Evolutionary conservation across 1,140 invertebrate species (phyloP), one percentile per base, ranked within the genome.

Genomic region (Caerostris extrusa): DNA sequence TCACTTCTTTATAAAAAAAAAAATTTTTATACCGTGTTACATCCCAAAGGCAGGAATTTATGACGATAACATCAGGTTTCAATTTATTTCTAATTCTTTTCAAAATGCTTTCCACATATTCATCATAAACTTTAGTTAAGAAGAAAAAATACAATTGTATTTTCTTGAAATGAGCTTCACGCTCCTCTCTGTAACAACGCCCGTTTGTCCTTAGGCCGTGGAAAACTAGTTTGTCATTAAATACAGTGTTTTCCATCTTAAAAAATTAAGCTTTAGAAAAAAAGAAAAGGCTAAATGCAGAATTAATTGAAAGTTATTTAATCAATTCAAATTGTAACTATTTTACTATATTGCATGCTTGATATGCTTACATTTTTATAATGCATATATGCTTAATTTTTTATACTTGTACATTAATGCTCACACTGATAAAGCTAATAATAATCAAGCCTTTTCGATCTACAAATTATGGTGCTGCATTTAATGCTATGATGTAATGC

Each of bases 11-110:
- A 34, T 34, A 34, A 34, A 34, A 34, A 34, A 34, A 34, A 34
- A 34, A 34, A 34, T 1, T 1, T 34, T 34, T 34, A 17, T 83
- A 96, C 96, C 96, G 34, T 34, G 95, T 96, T 2, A 96, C 95
- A 94, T 97, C 96, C 96, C 96, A 97, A 0, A 97, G 93, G 93
- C 96, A 96, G 61, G 96, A 96, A 94, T 96, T 96, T 95, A 97
- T 96, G 12, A 96, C 95, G 3, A 97, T 94, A 5, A 96, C 95
- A 95, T 97, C 96, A 67, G 96, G 96, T 3, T 95, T 95, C 53
- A n/a, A 17, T 5, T 95, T 95, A 6, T 95, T 95, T 7, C 95
- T 85, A 5, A 96, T 95, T 64, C 96, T 95, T 10, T 95, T 83
- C 5, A 96, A 91, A 6, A 96, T 95, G 8, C 94, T 95, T 89